Conservation (phyloP, 2,888 invertebrate genomes). For the Lithophane ornitopus region DNA sequence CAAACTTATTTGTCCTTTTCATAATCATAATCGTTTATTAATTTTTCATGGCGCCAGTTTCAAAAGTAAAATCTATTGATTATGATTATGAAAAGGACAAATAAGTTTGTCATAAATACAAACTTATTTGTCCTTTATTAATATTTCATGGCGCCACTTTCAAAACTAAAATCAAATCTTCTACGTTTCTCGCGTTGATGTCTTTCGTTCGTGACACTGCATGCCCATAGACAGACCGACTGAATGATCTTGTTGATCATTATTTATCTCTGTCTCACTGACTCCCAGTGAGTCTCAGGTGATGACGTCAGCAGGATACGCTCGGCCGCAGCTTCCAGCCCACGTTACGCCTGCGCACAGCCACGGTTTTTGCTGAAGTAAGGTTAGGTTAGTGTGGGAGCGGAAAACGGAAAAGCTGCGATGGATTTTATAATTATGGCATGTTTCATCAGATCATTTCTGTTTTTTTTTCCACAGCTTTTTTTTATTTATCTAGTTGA, state of each 20-base stretch:
- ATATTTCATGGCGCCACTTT: too few relatives aligned
- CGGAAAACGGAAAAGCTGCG: conserved; percentile 24
- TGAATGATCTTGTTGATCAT: conserved; percentile 23
- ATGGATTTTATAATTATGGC: background rate
- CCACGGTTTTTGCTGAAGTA: conserved; percentile 53
- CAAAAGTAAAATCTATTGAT: too few relatives aligned
- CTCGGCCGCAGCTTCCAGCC: conserved; percentile 70
- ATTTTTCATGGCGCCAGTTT: too few relatives aligned
- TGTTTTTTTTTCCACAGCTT: too few relatives aligned
- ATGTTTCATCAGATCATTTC: too few relatives aligned
- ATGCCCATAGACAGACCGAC: conserved; percentile 1
- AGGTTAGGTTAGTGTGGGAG: conserved; percentile 23
- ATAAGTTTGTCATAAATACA: too few relatives aligned
- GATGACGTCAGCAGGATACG: conserved; percentile 72
- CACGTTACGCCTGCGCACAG: conserved; percentile 74
- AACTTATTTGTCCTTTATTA: too few relatives aligned
- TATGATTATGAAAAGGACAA: too few relatives aligned
- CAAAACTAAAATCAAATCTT: too few relatives aligned
- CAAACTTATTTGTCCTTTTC: too few relatives aligned
- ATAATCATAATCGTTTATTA: too few relatives aligned
- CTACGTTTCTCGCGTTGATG: conserved; percentile 63
- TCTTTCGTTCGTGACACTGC: conserved; percentile 64
- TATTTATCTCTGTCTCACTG: conserved; percentile 18
- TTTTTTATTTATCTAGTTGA: background rate
- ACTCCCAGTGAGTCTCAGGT: conserved; percentile 23